Evolutionary conservation across 2,888 invertebrate species (phyloP), one percentile per base, ranked within the genome.

Genomic region (Tetropium fuscum): DNA sequence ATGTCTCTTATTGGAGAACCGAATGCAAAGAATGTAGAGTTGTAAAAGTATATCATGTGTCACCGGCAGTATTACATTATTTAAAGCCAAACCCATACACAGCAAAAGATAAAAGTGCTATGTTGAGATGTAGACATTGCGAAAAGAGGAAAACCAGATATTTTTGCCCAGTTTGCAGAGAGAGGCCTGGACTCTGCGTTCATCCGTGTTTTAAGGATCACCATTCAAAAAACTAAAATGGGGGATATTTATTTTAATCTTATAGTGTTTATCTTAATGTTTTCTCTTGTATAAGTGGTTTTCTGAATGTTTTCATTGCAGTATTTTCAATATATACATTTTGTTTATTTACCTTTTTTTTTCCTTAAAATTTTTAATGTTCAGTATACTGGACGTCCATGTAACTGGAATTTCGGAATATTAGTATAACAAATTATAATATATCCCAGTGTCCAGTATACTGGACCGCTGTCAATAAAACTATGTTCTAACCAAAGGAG

Each of bases 101-200:
- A 43, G 43, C 19, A 43, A 43, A 6, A 20, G 22, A 43, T 20
- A 43, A 43, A 22, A 43, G 43, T 43, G 43, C 20, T 19, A 18
- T 43, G 43, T 19, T 43, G 8, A 19, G 19, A n/a, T 43, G 43
- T 22, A 19, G 43, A 43, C 22, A 43, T 43, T 43, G 43, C 6
- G 22, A 19, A 20, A 43, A 43, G 43, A 8, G 13, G 43, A 8
- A 19, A 20, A 20, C 20, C n/a, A 19, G 43, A 11, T 43, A 43
- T 43, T 43, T n/a, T 22, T 43, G 43, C 22, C 22, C 22, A 13
- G 22, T 22, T 43, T 43, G 22, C 10, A 19, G 20, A 25, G n/a
- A 25, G 6, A 8, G 8, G 25, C 25, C 25, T 8, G 4, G 25
- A 4, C 25, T 25, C 6, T 25, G 25, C n/a, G n/a, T 25, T n/a